Percentiles rank a stretch among this genome's conserved stretches.
These are phyloP conservation scores for Mesopsocus fuscifrons DNA, from an alignment of 2,888 invertebrate genomes.

Conservation along the genomic window DNA sequence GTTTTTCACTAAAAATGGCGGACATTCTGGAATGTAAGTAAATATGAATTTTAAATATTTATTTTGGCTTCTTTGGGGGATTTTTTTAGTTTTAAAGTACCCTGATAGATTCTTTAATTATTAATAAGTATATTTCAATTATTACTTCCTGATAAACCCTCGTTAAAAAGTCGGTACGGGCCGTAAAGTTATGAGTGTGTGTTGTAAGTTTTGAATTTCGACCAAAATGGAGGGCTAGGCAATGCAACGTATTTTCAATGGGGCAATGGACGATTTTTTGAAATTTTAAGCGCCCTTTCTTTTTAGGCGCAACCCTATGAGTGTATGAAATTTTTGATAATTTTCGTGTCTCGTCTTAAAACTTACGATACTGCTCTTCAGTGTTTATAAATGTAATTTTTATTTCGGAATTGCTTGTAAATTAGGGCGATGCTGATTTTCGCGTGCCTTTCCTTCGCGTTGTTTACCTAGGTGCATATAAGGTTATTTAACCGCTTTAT, in stretches of 20 bases:
- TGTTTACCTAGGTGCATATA: too few species aligned
- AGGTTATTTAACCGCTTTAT: too few species aligned
- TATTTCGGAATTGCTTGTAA: constrained; percentile 24
- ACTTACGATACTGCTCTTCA: too few species aligned
- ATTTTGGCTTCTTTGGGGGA: background rate
- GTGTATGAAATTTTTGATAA: too few species aligned
- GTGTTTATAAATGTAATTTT: too few species aligned
- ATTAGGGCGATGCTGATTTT: too few species aligned
- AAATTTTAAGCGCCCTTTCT: constrained; percentile 19
- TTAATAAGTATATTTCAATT: background rate
- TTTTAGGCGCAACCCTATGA: too few species aligned
- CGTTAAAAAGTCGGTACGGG: background rate
- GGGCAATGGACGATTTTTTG: constrained; percentile 2
- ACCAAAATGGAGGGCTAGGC: constrained; percentile 7
- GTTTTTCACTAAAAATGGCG: constrained; percentile 49
- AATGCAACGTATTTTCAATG: background rate
- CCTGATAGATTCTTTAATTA: background rate
- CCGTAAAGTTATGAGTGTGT: background rate
- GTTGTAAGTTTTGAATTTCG: constrained; percentile 8
- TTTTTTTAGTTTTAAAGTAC: background rate
- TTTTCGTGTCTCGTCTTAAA: too few species aligned
- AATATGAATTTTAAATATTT: constrained; percentile 8
- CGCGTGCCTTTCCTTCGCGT: too few species aligned
- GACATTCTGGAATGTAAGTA: constrained; percentile 60
- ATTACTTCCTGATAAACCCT: background rate